A percentile compares a stretch with the other conserved stretches of the same genome.
Evolutionary conservation across 1,140 invertebrate species (phyloP).

Genomic region (Gonatopus flavifemur): DNA sequence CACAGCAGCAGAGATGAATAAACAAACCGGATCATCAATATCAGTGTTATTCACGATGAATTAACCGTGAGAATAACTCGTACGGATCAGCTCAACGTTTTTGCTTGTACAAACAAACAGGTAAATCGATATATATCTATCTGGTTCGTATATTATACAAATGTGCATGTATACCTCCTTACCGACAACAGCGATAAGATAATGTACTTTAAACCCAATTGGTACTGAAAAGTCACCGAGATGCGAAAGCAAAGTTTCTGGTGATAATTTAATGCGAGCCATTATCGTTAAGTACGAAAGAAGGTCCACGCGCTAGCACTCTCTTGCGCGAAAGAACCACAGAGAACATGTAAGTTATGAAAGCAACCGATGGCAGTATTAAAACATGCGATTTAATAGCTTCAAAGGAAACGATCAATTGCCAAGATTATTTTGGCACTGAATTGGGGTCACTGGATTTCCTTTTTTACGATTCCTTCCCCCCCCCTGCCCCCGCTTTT

Average conservation of each 20-base stretch:
- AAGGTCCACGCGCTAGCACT: conserved; percentile 15
- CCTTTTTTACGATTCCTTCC: neutral
- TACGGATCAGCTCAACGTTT: neutral
- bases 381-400: conserved; percentile 30
- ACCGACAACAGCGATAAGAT: conserved; percentile 7
- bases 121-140: too few species aligned
- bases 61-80: neutral
- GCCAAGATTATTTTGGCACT: conserved; percentile 32
- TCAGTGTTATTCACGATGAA: too few species aligned
- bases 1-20: too few species aligned
- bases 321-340: too few species aligned
- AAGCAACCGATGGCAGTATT: conserved; percentile 24
- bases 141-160: too few species aligned
- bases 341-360: conserved; percentile 35
- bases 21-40: too few species aligned
- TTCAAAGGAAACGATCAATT: conserved; percentile 25
- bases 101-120: too few species aligned
- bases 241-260: too few species aligned
- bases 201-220: conserved; percentile 14
- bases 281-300: conserved; percentile 32
- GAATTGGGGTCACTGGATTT: conserved; percentile 22
- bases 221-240: conserved; percentile 26
- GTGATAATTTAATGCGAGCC: conserved; percentile 27
- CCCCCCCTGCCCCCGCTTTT: neutral
- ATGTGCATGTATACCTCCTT: too few species aligned